A percentile compares a stretch with the other conserved stretches of the same genome.
These are phyloP conservation scores for Catalaphyllia jardinei DNA, from an alignment of 64 coral and sea anemone genomes.

Conservation along the genomic window DNA sequence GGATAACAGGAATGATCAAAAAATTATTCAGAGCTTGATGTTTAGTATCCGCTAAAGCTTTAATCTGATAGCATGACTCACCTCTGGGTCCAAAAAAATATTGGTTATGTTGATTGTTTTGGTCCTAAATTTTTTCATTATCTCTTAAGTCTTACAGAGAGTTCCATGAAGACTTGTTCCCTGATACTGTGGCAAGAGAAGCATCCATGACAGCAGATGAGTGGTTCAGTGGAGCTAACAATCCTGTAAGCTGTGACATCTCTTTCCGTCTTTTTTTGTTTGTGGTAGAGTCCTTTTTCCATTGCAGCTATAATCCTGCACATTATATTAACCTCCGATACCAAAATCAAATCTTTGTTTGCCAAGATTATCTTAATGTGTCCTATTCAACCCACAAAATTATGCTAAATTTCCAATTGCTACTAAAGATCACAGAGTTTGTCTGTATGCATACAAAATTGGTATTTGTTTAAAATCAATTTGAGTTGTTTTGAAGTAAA, in stretches of 20 bases:
- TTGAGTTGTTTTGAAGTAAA: no score
- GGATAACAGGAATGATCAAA: background rate
- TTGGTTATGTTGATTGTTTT: background rate
- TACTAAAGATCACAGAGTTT: no score
- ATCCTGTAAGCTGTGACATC: constrained; percentile 32
- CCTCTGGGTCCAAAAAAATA: no score
- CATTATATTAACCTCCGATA: no score
- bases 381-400: no score
- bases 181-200: constrained; percentile 73
- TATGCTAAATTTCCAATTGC: no score
- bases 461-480: no score
- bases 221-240: constrained; percentile 85
- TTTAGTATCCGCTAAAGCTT: background rate
- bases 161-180: constrained; percentile 87
- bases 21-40: background rate
- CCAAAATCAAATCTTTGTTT: no score
- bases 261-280: background rate
- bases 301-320: no score
- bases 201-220: constrained; percentile 84
- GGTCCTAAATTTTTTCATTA: background rate
- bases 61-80: background rate
- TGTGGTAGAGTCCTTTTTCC: background rate
- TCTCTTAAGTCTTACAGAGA: constrained; percentile 72
- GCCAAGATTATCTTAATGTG: no score
- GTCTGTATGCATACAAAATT: no score